Percentiles rank a stretch among this genome's conserved stretches.
Conservation (phyloP, 2,888 invertebrate genomes). For the Ecdyonurus torrentis region DNA sequence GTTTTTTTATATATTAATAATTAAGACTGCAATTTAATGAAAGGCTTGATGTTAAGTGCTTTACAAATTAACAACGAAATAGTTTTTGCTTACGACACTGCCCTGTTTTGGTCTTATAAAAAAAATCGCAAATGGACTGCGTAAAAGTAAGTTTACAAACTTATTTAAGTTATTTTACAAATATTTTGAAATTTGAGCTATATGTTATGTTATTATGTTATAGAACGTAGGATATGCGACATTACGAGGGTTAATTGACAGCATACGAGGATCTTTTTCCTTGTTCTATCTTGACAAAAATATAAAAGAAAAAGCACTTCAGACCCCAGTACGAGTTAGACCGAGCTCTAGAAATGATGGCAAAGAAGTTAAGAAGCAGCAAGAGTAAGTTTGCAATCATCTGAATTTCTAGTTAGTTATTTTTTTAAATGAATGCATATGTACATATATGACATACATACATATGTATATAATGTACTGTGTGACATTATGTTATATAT, state of each 20-base stretch:
- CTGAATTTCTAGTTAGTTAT: slow-evolving; percentile 2
- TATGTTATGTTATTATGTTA: too few relatives aligned
- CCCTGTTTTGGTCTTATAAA: not conserved
- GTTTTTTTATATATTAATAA: too few relatives aligned
- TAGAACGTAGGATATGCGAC: slow-evolving; percentile 48
- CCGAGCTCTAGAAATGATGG: slow-evolving; percentile 25
- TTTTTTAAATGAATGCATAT: not conserved
- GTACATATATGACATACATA: too few relatives aligned
- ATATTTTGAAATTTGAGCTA: too few relatives aligned
- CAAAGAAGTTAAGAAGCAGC: slow-evolving; percentile 34
- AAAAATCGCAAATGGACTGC: not conserved
- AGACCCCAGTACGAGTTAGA: slow-evolving; percentile 30
- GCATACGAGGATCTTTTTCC: slow-evolving; percentile 57
- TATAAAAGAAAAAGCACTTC: slow-evolving; percentile 45
- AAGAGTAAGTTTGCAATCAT: slow-evolving; percentile 13
- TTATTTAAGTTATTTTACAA: too few relatives aligned
- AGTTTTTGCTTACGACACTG: not conserved
- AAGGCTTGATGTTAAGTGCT: not conserved
- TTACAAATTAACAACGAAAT: not conserved
- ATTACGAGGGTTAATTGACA: slow-evolving; percentile 58
- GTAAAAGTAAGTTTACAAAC: not conserved
- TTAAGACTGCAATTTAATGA: too few relatives aligned
- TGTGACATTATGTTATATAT: too few relatives aligned
- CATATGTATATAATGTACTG: too few relatives aligned
- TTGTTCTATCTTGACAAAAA: slow-evolving; percentile 64